Percentiles rank a stretch among this genome's conserved stretches.
Evolutionary conservation across 2,888 invertebrate species (phyloP).

Genomic region (Theretra japonica): DNA sequence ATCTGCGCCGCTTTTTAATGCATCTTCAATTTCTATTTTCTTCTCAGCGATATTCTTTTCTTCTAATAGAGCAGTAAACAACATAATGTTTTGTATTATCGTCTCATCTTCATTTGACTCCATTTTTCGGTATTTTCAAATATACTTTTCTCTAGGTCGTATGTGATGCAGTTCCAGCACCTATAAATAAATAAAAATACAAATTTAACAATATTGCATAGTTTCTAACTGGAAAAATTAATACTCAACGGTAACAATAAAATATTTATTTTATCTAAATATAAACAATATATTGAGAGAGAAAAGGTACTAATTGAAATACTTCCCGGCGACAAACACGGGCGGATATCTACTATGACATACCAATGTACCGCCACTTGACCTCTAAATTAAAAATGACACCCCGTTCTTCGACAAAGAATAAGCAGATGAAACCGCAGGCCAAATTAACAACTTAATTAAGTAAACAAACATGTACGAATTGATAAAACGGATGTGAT

Average conservation of each 20-base stretch:
- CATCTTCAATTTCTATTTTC: constrained; percentile 29
- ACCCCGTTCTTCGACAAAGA: no score
- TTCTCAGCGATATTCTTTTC: constrained; percentile 3
- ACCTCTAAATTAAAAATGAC: no score
- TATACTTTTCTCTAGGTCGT: neutral
- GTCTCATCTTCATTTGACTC: neutral
- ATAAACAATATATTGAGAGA: no score
- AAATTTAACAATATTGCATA: neutral
- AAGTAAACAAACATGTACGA: neutral
- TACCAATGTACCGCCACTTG: no score
- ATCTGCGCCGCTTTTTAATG: constrained; percentile 41
- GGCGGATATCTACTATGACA: no score
- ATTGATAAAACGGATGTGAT: neutral
- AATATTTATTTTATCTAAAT: no score
- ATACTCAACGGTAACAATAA: no score
- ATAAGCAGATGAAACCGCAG: no score
- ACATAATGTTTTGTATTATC: neutral
- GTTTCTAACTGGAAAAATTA: no score
- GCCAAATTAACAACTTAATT: no score
- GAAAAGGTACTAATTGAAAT: no score
- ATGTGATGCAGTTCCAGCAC: neutral
- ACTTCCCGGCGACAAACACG: no score
- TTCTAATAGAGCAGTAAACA: constrained; percentile 5
- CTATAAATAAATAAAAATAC: neutral
- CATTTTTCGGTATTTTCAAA: neutral